Base-by-base conservation (phyloP, 2,797 vertebrate species). In the Acipenser transmontanus region DNA sequence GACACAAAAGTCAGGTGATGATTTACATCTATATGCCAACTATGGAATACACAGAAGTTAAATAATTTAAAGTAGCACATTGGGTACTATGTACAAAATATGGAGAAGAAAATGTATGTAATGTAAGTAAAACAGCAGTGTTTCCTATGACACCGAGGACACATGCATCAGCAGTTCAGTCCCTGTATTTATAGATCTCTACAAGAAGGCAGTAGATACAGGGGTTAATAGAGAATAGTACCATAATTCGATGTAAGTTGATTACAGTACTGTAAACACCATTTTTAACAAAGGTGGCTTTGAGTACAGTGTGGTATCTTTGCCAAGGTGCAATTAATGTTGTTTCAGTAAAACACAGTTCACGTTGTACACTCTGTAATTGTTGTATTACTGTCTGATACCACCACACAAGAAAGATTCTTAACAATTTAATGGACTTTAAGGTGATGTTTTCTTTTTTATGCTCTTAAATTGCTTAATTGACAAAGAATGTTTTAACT, bases 211-310 rank as follows among this genome's bases (percentile, higher is more conserved):
- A 34, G 34, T 3, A 34, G 34, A 34, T 34, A 3, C 34, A 34
- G 34, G 34, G 34, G 34, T 34, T 34, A 34, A 4, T 34, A 34
- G 0, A 34, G 34, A 34, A 34, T 34, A 34, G 34, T 34, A 34
- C 34, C 34, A 4, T 34, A 34, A 34, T 34, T 76, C 63, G 75
- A 72, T 75, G 72, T 73, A 66, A 66, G 68, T 85, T 73, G 73
- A 70, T 78, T 82, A 73, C 76, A 79, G 73, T 81, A 70, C 71
- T 71, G 67, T 73, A 81, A 83, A 83, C 71, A 77, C 47, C 68
- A 69, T 69, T 59, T 69, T 70, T 73, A 76, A 85, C 70, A 78
- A 80, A 80, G 71, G 72, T 65, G 67, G 73, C 74, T 80, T 80
- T 77, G 66, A 79, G 59, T 60, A 57, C 61, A 68, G 72, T 63